Conservation (phyloP, 2,797 vertebrate genomes). For the Arrhamphus sclerolepis region DNA sequence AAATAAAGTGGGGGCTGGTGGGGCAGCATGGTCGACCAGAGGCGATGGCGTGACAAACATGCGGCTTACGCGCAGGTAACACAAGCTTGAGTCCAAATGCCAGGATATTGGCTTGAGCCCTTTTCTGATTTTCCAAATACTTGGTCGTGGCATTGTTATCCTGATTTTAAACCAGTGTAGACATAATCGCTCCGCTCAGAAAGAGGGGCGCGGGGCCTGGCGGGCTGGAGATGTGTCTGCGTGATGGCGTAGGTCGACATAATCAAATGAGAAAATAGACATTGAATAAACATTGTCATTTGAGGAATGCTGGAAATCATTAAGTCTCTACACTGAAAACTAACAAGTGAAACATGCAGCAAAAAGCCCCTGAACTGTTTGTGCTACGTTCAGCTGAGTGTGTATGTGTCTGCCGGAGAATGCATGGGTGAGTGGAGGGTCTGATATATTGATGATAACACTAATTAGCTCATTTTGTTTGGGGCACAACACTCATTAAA, state of each 20-base stretch:
- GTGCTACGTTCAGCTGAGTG: slow-evolving; percentile 48
- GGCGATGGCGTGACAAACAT: slow-evolving; percentile 79
- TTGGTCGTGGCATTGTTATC: slow-evolving; percentile 67
- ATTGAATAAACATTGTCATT: slow-evolving; percentile 8
- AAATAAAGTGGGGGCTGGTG: slow-evolving; percentile 81
- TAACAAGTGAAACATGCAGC: slow-evolving; percentile 8
- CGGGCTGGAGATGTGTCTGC: slow-evolving; percentile 17
- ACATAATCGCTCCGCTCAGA: slow-evolving; percentile 73
- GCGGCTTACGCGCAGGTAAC: slow-evolving; percentile 77
- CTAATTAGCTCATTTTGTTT: slow-evolving; percentile 90
- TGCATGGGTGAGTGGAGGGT: slow-evolving; percentile 75
- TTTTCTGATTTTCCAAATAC: slow-evolving; percentile 50
- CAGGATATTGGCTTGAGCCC: slow-evolving; percentile 70
- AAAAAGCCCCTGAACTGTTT: slow-evolving; percentile 26
- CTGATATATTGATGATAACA: slow-evolving; percentile 87
- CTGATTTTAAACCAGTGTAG: slow-evolving; percentile 68
- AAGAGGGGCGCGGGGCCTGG: slow-evolving; percentile 69
- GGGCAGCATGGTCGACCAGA: slow-evolving; percentile 73
- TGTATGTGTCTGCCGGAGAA: slow-evolving; percentile 57
- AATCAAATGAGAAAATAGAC: slow-evolving; percentile 10
- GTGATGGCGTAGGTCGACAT: slow-evolving; percentile 9
- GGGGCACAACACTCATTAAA: slow-evolving; percentile 88
- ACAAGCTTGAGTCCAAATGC: slow-evolving; percentile 68
- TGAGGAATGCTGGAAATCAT: background rate
- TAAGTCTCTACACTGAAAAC: slow-evolving; percentile 9